Conservation (phyloP, 2,113 vertebrate species). For the Hippoglossus stenolepis region DNA sequence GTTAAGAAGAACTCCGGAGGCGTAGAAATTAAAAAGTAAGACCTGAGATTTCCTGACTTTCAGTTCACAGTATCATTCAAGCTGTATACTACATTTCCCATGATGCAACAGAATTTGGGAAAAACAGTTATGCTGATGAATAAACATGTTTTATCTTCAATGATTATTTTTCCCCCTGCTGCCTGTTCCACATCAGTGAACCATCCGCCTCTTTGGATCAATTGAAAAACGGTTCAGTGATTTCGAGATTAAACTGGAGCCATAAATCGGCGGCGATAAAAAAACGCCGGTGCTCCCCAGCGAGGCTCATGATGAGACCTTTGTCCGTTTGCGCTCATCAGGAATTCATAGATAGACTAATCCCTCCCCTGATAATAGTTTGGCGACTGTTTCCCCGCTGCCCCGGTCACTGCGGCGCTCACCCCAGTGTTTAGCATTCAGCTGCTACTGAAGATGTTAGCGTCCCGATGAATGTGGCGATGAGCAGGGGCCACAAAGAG, state of each 20-base stretch:
- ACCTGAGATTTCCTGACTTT: too few relatives aligned
- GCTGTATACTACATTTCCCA: not conserved
- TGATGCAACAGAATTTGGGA: not conserved
- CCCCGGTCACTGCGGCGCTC: conserved; percentile 43
- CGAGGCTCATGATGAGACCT: conserved; percentile 57
- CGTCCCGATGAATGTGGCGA: conserved; percentile 86
- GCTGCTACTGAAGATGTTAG: conserved; percentile 93
- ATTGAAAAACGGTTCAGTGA: not conserved
- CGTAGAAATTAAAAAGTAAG: too few relatives aligned
- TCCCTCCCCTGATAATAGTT: conserved; percentile 69
- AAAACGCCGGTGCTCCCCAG: conserved; percentile 29
- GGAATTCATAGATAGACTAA: conserved; percentile 79
- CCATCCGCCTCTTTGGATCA: conserved; percentile 7
- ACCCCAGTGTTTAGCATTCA: conserved; percentile 85
- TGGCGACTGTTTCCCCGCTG: conserved; percentile 61
- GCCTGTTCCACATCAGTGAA: not conserved
- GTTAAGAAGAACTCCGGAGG: too few relatives aligned
- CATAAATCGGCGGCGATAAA: conserved; percentile 22
- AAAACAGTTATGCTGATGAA: too few relatives aligned
- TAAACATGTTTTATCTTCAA: not conserved
- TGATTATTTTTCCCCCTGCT: not conserved
- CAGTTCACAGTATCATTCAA: not conserved
- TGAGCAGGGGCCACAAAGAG: conserved; percentile 85
- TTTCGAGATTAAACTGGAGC: conserved; percentile 27
- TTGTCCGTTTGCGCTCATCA: conserved; percentile 70